Conservation (phyloP, 1,140 invertebrate genomes). For the Penaeus vannamei region DNA sequence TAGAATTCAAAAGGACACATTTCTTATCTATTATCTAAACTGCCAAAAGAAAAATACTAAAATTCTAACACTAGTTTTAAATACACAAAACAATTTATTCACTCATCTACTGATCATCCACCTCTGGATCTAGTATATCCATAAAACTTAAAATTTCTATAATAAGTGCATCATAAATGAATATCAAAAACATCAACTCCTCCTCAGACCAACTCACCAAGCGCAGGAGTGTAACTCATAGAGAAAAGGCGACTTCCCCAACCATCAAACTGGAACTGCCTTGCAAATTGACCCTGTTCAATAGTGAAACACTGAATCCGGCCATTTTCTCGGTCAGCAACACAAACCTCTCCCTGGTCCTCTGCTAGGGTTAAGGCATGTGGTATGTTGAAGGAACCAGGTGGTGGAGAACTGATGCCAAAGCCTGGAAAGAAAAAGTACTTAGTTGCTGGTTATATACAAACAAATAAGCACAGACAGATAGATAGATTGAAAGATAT, state of each 20-base stretch:
- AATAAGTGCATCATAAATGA: neutral
- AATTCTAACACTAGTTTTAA: too few relatives aligned
- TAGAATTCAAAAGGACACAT: too few relatives aligned
- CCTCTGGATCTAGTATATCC: too few relatives aligned
- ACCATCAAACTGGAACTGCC: constrained; percentile 55
- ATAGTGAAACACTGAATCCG: constrained; percentile 84
- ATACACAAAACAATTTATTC: neutral
- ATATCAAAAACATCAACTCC: neutral
- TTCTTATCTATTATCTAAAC: too few relatives aligned
- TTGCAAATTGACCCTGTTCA: constrained; percentile 46
- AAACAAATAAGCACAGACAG: constrained; percentile 23
- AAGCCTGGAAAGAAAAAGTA: constrained; percentile 59
- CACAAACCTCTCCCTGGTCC: constrained; percentile 82
- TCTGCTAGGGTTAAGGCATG: constrained; percentile 87
- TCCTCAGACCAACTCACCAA: constrained; percentile 42
- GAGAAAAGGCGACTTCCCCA: constrained; percentile 65
- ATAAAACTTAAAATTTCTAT: too few relatives aligned
- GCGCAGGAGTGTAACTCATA: constrained; percentile 51
- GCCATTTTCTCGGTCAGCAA: constrained; percentile 94
- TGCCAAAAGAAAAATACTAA: too few relatives aligned
- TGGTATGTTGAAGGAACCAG: constrained; percentile 81
- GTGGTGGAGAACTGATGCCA: constrained; percentile 70
- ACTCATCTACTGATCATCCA: neutral
- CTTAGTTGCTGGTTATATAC: neutral
- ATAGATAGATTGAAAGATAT: too few relatives aligned